Conservation (phyloP, 2,797 vertebrate genomes). For the Loris lydekkerianus region DNA sequence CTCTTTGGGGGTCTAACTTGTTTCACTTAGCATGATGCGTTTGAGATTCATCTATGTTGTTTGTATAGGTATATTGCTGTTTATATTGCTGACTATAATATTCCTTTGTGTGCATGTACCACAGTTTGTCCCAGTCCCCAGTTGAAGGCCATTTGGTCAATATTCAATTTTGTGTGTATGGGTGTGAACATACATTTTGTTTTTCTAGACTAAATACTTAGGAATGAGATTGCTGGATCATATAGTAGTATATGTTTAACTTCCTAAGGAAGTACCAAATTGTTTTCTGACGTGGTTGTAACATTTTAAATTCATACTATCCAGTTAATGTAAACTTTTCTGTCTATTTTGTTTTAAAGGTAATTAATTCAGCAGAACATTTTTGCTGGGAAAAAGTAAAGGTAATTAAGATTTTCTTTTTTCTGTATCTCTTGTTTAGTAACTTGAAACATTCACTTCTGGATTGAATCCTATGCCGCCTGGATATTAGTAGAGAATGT, state of each 20-base stretch:
- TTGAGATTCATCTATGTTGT: neutral
- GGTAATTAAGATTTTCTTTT: neutral
- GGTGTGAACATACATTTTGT: neutral
- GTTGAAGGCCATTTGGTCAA: neutral
- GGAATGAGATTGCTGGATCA: neutral
- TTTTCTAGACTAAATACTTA: slow-evolving; percentile 35
- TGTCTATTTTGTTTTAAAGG: no score
- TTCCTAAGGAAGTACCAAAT: neutral
- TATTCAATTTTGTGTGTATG: neutral
- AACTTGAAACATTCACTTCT: neutral
- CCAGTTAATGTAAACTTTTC: no score
- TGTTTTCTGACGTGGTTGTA: neutral
- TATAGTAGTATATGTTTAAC: neutral
- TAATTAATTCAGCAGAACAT: no score
- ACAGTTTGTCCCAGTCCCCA: neutral
- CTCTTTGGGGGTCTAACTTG: neutral
- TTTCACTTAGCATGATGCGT: neutral
- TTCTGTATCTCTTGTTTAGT: neutral
- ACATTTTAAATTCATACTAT: neutral
- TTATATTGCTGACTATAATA: neutral
- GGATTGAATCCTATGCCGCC: neutral
- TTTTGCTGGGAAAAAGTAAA: neutral
- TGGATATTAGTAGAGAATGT: neutral
- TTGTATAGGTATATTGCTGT: neutral
- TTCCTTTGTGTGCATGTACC: neutral